Conservation (phyloP, 2,888 invertebrate species). For the Oxyscelio sp. region DNA sequence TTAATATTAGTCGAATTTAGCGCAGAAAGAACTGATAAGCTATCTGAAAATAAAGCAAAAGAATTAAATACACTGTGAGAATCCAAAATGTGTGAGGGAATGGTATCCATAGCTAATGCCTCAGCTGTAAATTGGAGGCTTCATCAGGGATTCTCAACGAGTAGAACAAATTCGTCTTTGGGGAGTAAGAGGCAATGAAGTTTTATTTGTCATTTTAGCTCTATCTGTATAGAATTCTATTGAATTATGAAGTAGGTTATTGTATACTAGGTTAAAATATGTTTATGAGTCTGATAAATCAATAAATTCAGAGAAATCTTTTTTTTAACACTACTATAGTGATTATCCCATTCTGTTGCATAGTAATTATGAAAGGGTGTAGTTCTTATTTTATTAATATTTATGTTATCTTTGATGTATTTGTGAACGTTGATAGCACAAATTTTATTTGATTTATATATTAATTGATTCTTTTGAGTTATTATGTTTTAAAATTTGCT, state of each 20-base stretch:
- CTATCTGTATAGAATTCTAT: background rate
- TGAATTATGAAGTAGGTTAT: background rate
- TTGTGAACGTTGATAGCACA: no score
- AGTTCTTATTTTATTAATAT: no score
- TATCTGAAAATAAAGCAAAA: background rate
- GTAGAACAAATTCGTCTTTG: background rate
- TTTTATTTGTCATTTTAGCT: background rate
- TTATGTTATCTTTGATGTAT: no score
- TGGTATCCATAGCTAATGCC: background rate
- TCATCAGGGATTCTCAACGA: background rate
- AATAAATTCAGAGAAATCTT: no score
- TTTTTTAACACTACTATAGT: no score
- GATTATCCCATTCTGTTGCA: no score
- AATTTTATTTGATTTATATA: no score
- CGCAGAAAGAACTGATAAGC: background rate
- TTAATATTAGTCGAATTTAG: background rate
- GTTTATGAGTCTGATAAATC: no score
- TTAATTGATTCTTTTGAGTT: no score
- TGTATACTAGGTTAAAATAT: no score
- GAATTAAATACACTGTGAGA: background rate
- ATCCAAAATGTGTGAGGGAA: background rate
- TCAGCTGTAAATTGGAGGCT: constrained; percentile 9
- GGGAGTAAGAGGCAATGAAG: background rate
- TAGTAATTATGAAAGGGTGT: no score
- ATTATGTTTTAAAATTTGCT: no score